These are phyloP conservation scores for Tipula helvola DNA, from an alignment of 2,888 invertebrate species.

Conservation along the genomic window DNA sequence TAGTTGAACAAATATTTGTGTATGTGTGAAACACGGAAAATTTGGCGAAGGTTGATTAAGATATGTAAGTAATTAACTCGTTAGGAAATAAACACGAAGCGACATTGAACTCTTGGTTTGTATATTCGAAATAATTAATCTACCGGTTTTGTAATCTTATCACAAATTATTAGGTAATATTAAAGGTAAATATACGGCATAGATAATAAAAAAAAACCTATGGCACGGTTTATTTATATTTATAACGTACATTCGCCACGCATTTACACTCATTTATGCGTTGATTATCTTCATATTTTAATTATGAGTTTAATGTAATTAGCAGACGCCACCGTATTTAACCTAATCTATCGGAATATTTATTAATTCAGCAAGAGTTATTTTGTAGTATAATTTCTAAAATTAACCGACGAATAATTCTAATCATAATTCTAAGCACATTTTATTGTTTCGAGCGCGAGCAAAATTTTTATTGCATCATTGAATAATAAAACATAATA, in stretches of 20 bases:
- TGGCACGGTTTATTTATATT: background rate
- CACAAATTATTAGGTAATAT: background rate
- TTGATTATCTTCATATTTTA: background rate
- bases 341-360: background rate
- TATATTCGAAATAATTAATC: background rate
- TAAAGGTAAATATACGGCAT: background rate
- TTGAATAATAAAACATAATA: background rate
- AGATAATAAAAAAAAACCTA: background rate
- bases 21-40: background rate
- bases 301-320: background rate
- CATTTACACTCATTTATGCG: background rate
- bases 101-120: background rate
- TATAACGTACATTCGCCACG: background rate
- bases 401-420: background rate
- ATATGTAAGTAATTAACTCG: background rate
- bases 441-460: background rate
- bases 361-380: background rate
- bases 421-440: background rate
- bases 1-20: background rate
- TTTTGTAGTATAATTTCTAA: background rate
- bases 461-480: background rate
- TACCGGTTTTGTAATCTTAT: background rate
- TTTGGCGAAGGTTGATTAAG: background rate
- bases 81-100: background rate
- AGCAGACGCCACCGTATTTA: background rate